phyloP scores from a whole-genome alignment of 1,140 invertebrate species.

The Dendroctonus valens region DNA sequence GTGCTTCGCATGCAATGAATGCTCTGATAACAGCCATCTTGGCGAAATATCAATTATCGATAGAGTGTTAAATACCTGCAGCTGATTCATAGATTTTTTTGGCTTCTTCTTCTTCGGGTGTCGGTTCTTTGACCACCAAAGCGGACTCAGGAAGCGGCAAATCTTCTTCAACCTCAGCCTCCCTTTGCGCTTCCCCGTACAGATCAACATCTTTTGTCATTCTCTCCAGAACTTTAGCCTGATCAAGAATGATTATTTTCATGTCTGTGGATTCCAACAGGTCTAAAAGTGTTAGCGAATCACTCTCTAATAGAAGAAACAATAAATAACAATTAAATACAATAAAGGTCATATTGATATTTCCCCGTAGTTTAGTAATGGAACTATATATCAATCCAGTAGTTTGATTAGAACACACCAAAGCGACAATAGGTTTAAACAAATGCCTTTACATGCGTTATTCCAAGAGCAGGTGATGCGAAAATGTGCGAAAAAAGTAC shows the following conservation, averaged over 20 bases:
- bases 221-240: constrained; percentile 45
- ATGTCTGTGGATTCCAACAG: constrained; percentile 16
- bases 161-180: constrained; percentile 50
- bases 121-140: constrained; percentile 53
- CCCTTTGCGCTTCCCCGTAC: constrained; percentile 14
- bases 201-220: constrained; percentile 38
- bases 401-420: no score
- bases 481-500: no score
- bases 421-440: no score
- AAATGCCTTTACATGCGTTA: no score
- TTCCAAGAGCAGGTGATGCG: no score
- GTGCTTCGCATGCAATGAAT: no score
- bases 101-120: constrained; percentile 62
- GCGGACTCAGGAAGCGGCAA: constrained; percentile 51
- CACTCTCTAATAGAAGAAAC: constrained; percentile 22
- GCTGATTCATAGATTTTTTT: constrained; percentile 68
- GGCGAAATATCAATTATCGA: not conserved
- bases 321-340: constrained; percentile 8
- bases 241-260: constrained; percentile 42
- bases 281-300: constrained; percentile 23
- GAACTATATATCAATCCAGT: no score
- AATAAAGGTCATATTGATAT: not conserved
- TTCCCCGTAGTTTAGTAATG: not conserved
- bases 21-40: not conserved
- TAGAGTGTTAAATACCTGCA: constrained; percentile 40